phyloP scores from a whole-genome alignment of 1,140 invertebrate species.

The Grapholita molesta region DNA sequence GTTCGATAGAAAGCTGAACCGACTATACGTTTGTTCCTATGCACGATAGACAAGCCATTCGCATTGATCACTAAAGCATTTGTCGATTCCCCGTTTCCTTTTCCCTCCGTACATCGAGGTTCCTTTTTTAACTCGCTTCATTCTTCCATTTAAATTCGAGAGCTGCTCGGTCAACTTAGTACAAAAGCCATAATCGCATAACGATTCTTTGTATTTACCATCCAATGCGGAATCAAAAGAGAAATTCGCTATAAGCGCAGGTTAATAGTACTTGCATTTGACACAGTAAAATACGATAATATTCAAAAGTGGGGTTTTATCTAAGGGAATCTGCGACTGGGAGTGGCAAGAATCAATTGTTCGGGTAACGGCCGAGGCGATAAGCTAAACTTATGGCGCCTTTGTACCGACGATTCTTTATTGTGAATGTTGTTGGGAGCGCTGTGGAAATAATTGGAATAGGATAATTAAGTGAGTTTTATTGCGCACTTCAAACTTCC shows the following conservation, averaged over 20 bases:
- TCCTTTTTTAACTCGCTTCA: background rate
- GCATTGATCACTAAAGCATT: background rate
- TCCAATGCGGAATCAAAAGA: slow-evolving; percentile 4
- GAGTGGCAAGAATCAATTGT: slow-evolving; percentile 64
- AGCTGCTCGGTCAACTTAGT: slow-evolving; percentile 1
- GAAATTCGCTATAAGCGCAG: slow-evolving; percentile 1
- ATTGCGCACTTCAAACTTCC: background rate
- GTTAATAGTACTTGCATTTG: slow-evolving; percentile 39
- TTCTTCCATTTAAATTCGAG: slow-evolving; percentile 2
- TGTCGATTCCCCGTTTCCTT: background rate
- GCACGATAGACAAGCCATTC: background rate
- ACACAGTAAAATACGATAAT: slow-evolving; percentile 57
- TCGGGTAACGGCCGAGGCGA: slow-evolving; percentile 63
- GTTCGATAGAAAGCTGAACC: no score
- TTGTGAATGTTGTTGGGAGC: slow-evolving; percentile 35
- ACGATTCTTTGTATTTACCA: slow-evolving; percentile 8
- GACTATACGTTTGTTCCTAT: background rate
- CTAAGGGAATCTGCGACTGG: slow-evolving; percentile 40
- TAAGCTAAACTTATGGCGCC: slow-evolving; percentile 67
- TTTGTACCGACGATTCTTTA: slow-evolving; percentile 56
- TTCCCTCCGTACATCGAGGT: background rate
- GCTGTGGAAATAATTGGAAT: background rate
- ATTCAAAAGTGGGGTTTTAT: slow-evolving; percentile 51
- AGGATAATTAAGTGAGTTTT: background rate
- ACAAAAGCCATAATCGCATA: slow-evolving; percentile 2